These are phyloP conservation scores for Carlito syrichta DNA, from an alignment of 2,113 vertebrate genomes.

Conservation along the genomic window DNA sequence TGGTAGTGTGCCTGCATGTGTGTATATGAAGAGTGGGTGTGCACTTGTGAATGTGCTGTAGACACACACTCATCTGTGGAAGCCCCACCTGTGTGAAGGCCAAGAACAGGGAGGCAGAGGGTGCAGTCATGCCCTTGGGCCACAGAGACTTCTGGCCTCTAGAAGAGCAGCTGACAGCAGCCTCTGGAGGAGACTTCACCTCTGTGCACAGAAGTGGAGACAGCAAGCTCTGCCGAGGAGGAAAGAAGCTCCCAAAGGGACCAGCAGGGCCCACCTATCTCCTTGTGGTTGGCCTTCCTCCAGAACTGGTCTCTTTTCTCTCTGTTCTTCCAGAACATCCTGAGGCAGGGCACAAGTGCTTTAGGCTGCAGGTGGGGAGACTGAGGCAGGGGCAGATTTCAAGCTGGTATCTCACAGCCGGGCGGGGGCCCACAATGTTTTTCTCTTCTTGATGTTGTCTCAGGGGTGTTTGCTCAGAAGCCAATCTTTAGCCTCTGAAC, in stretches of 20 bases:
- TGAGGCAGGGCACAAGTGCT: not conserved
- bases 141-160: accelerated
- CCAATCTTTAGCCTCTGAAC: not conserved
- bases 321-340: not conserved
- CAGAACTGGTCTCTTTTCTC: too few species aligned
- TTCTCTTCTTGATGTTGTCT: not conserved
- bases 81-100: not conserved
- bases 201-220: accelerated
- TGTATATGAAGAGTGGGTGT: not conserved
- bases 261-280: accelerated
- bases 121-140: not conserved
- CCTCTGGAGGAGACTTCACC: not conserved
- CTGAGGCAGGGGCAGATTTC: not conserved
- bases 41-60: too few species aligned
- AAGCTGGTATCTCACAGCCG: not conserved
- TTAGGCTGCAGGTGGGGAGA: not conserved
- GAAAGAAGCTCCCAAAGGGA: accelerated
- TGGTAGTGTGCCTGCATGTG: too few species aligned
- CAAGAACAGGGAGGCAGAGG: not conserved
- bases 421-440: accelerated
- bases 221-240: not conserved
- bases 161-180: not conserved
- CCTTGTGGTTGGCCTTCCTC: not conserved
- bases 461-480: not conserved
- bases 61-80: accelerated